A percentile compares a stretch with the other conserved stretches of the same genome.
These are phyloP conservation scores for Amitus sp. DNA, from an alignment of 2,888 invertebrate genomes.

Conservation along the genomic window DNA sequence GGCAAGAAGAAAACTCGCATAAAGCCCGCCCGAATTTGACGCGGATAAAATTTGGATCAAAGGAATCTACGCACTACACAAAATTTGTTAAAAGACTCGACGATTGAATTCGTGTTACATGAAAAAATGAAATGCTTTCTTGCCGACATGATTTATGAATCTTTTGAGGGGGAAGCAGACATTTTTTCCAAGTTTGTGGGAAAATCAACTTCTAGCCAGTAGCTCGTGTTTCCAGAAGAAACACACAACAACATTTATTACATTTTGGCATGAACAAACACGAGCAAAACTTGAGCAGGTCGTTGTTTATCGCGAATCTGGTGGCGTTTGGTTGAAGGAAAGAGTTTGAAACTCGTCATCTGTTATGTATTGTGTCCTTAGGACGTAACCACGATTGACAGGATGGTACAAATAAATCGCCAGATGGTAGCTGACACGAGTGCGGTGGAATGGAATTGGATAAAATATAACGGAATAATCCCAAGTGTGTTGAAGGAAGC, in stretches of 20 bases:
- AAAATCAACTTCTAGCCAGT: not conserved
- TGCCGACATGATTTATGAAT: not conserved
- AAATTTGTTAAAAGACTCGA: too few species aligned
- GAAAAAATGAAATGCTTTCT: too few species aligned
- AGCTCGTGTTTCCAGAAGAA: slow-evolving; percentile 35
- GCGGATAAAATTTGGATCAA: slow-evolving; percentile 47
- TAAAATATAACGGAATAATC: slow-evolving; percentile 51
- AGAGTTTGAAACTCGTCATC: too few species aligned
- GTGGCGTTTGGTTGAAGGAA: too few species aligned
- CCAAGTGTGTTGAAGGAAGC: slow-evolving; percentile 50
- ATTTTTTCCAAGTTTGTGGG: not conserved
- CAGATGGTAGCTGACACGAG: slow-evolving; percentile 55
- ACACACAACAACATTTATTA: slow-evolving; percentile 6
- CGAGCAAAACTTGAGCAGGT: slow-evolving; percentile 42
- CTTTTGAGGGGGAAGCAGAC: too few species aligned
- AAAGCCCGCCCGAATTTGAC: slow-evolving; percentile 39
- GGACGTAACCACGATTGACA: too few species aligned
- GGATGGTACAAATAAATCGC: slow-evolving; percentile 57
- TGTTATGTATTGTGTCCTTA: too few species aligned
- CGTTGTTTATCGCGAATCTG: slow-evolving; percentile 41
- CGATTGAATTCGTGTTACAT: too few species aligned
- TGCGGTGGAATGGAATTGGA: slow-evolving; percentile 44
- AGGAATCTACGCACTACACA: slow-evolving; percentile 35
- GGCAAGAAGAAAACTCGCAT: slow-evolving; percentile 27
- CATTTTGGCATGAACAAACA: slow-evolving; percentile 44